Base-by-base conservation (phyloP, 1,140 invertebrate genomes). In the Marisa cornuarietis region DNA sequence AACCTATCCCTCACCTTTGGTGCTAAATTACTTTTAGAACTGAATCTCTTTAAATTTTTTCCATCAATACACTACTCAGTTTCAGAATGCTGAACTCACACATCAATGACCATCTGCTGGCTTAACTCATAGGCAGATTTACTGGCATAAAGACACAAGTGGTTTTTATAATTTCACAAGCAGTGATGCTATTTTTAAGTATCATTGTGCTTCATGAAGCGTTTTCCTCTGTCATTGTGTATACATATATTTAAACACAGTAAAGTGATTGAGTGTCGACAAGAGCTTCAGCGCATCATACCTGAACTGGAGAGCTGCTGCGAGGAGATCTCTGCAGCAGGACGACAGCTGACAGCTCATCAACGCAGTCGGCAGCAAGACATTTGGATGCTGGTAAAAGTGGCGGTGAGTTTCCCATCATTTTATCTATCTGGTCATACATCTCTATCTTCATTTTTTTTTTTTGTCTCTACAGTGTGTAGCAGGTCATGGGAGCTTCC, bases 361-460 rank as follows among this genome's bases (percentile, higher is more conserved):
- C 84, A 85, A 69, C 69, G 71, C 24, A 52, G 69, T 42, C 49
- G 84, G 51, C 84, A 85, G 66, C 71, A 79, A 26, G 83, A 83
- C 71, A 80, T 85, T 42, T 85, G 84, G 84, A 81, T 78, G n/a
- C 58, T 85, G 26, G 51, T 85, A 0, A 83, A 79, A 74, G 31
- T 78, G n/a, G 72, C 76, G n/a, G 84, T 85, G 65, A 82, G 24
- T 61, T 10, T 14, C 9, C 26, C 20, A 0, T 62, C 20, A 71
- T 49, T 42, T 22, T 5, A 16, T 49, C 24, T 5, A 22, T 20
- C 42, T 22, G 24, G 9, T 71, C 65, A 16, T n/a, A 11, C 65
- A 14, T 6, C 6, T 68, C 26, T 22, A 24, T 11, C 5, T n/a
- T n/a, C n/a, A n/a, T n/a, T n/a, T n/a, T n/a, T n/a, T n/a, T 24